Evolutionary conservation across 2,113 vertebrate species (phyloP).

Genomic region (Etia nguti): DNA sequence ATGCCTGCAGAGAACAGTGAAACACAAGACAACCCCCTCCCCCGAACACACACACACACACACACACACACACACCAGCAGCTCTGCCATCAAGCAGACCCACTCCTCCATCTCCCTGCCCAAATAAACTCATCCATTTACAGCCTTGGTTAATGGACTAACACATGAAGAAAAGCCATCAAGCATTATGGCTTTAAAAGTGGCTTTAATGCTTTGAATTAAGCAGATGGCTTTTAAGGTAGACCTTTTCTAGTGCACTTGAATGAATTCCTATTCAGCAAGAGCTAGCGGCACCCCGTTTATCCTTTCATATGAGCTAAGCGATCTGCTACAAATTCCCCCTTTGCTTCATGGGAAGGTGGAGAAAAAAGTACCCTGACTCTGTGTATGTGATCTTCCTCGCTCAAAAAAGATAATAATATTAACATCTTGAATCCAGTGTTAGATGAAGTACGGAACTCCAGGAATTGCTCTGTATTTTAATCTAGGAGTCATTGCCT

Average conservation of each 20-base stretch:
- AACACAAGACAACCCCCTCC: not conserved
- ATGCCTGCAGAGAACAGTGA: constrained; percentile 8
- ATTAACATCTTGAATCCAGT: not conserved
- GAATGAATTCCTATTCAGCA: constrained; percentile 1
- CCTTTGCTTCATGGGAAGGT: not conserved
- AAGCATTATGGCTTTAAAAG: constrained; percentile 45
- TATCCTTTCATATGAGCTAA: constrained; percentile 6
- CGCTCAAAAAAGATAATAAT: not conserved
- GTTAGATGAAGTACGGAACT: not conserved
- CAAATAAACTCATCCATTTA: constrained; percentile 68
- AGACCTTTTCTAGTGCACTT: not conserved
- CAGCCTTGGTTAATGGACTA: constrained; percentile 69
- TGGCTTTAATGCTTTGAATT: constrained; percentile 36
- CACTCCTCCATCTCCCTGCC: not conserved
- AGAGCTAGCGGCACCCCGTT: not conserved
- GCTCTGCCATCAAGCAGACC: not conserved
- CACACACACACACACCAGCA: not conserved
- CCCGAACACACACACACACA: not conserved
- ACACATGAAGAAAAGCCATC: constrained; percentile 58
- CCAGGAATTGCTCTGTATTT: not conserved
- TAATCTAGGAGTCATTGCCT: not conserved
- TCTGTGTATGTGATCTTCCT: not conserved
- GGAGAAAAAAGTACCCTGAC: not conserved
- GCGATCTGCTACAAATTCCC: not conserved
- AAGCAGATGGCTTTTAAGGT: constrained; percentile 1